phyloP scores from a whole-genome alignment of 1,140 invertebrate species.

The Glossosoma conforme region DNA sequence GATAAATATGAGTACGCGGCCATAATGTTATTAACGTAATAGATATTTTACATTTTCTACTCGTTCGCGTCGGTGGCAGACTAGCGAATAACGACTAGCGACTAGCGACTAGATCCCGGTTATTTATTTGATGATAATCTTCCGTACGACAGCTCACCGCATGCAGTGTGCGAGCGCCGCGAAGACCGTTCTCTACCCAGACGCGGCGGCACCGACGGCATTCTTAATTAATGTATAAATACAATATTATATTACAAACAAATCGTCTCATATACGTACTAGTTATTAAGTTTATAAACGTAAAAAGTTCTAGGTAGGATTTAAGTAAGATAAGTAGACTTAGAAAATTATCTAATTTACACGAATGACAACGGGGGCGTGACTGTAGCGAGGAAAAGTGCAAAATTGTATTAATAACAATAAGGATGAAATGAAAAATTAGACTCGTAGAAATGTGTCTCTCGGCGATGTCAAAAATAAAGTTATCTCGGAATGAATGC shows the following conservation, averaged over 20 bases:
- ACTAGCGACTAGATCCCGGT: neutral
- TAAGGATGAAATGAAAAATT: conserved; percentile 18
- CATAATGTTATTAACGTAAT: conserved; percentile 5
- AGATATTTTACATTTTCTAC: conserved; percentile 5
- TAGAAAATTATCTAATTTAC: conserved; percentile 25
- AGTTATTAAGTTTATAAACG: conserved; percentile 31
- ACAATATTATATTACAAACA: conserved; percentile 25
- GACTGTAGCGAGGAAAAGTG: conserved; percentile 29
- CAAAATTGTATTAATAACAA: conserved; percentile 31
- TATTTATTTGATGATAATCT: neutral
- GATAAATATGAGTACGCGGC: neutral
- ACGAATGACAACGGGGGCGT: conserved; percentile 20
- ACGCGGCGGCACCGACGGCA: conserved; percentile 27
- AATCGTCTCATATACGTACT: conserved; percentile 33
- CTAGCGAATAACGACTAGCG: neutral
- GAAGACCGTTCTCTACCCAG: no score
- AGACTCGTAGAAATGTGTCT: conserved; percentile 7
- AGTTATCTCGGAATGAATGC: no score
- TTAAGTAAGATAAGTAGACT: conserved; percentile 22
- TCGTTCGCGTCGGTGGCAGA: neutral
- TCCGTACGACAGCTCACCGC: conserved; percentile 1
- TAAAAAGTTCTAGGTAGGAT: conserved; percentile 27
- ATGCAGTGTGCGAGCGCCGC: neutral
- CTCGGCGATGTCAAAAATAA: conserved; percentile 13
- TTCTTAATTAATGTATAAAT: conserved; percentile 32